Evolutionary conservation across 2,113 vertebrate genomes (phyloP).

Genomic region (Hippocampus zosterae): DNA sequence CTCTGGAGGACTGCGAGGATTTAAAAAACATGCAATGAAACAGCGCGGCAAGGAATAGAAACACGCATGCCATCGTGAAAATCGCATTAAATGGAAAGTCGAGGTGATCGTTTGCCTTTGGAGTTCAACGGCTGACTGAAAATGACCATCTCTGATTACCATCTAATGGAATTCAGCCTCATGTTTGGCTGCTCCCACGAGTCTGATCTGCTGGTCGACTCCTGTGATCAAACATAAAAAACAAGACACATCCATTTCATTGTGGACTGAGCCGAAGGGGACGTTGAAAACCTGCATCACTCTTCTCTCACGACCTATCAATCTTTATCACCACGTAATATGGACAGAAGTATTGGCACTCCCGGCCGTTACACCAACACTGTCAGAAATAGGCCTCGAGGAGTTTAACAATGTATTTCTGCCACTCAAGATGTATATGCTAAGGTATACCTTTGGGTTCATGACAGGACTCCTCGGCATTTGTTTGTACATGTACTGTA

Average conservation of each 20-base stretch:
- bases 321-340: not conserved
- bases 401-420: not conserved
- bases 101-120: constrained; percentile 47
- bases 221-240: constrained; percentile 71
- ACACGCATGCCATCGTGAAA: not conserved
- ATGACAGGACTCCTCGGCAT: too few relatives aligned
- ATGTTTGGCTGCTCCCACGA: constrained; percentile 65
- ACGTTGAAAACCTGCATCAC: constrained; percentile 52
- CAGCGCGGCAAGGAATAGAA: not conserved
- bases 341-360: not conserved
- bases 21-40: constrained; percentile 34
- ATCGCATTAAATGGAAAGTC: constrained; percentile 29
- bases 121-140: constrained; percentile 41
- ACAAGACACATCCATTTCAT: constrained; percentile 65
- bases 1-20: constrained; percentile 19
- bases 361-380: not conserved
- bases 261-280: constrained; percentile 52
- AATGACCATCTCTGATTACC: constrained; percentile 63
- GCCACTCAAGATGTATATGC: not conserved
- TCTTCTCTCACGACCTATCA: constrained; percentile 22
- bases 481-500: too few relatives aligned
- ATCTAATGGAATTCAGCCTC: constrained; percentile 67
- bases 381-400: not conserved
- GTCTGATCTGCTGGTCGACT: constrained; percentile 55
- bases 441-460: not conserved